Base-by-base conservation (phyloP, 2,113 vertebrate genomes). In the Anolis carolinensis region DNA sequence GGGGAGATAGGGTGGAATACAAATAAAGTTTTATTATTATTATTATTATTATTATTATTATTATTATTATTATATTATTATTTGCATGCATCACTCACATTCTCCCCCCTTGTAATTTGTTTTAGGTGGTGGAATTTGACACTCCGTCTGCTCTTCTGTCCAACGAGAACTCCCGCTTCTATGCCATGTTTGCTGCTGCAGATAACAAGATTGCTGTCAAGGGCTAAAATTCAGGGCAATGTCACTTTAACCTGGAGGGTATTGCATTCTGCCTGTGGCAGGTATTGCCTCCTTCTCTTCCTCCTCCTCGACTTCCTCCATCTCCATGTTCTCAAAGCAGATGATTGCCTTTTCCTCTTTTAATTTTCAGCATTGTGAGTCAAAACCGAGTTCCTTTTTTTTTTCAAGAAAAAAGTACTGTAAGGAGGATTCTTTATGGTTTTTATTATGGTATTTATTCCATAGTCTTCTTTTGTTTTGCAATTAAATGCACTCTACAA, bases 101-200 rank as follows among this genome's bases (percentile, higher is more conserved):
- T 72, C 7, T 91, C 71, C 87, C 63, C 91, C 87, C 14, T 68
- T 11, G 65, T 93, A 84, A 89, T 87, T 94, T 95, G 30, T 91
- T 93, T 84, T 72, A 99, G 99, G 98, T 99, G 92, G 94, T 98
- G 96, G 99, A 99, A 95, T 99, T 99, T 0, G 98, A 99, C 95
- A 97, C 96, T 9, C 99, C 99, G 0, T 93, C 97, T 30, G 96
- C 96, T 87, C 96, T 99, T 89, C 96, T 99, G 93, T 97, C 97
- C 90, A 97, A 99, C 1, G 97, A 99, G 94, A 98, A 97, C 91
- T 99, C 98, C 0, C 96, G 96, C 94, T 99, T 99, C 95, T 97
- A 96, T 85, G 97, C 97, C 95, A 98, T 99, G 98, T 97, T 99
- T 85, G 97, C 97, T 89, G 97, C 98, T 89, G 96, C 96, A 0